These are phyloP conservation scores for Phocides pigmalion DNA, from an alignment of 1,140 invertebrate genomes.

Conservation along the genomic window DNA sequence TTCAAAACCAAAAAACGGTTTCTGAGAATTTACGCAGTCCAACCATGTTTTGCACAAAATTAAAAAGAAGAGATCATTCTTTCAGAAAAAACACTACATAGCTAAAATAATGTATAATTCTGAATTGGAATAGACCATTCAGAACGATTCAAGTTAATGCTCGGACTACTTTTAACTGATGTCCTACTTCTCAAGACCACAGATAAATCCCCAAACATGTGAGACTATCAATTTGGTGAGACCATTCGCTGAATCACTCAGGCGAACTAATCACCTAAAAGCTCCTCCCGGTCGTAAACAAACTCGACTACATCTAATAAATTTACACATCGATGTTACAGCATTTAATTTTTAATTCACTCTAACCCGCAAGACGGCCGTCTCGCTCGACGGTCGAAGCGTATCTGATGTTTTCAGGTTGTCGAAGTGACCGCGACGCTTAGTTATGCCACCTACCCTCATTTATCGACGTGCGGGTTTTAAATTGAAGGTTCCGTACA, in stretches of 20 bases:
- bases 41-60: too few species aligned
- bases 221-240: conserved; percentile 25
- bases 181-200: not conserved
- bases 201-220: conserved; percentile 3
- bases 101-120: too few species aligned
- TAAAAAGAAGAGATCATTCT: too few species aligned
- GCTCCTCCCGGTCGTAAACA: conserved; percentile 56
- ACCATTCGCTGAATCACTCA: conserved; percentile 35
- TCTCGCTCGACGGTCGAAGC: conserved; percentile 47
- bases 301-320: conserved; percentile 55
- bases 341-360: conserved; percentile 51
- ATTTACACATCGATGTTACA: conserved; percentile 44
- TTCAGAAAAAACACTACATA: too few species aligned
- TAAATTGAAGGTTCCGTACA: conserved; percentile 63
- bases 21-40: too few species aligned
- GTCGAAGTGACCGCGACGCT: conserved; percentile 56
- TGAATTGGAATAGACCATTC: too few species aligned
- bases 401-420: conserved; percentile 52
- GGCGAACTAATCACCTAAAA: conserved; percentile 63
- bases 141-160: too few species aligned
- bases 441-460: conserved; percentile 73
- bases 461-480: conserved; percentile 66
- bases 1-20: too few species aligned
- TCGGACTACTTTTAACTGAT: too few species aligned
- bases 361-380: conserved; percentile 42